Percentiles rank a stretch among this genome's conserved stretches.
Conservation (phyloP, 2,113 vertebrate species). For the Amazona guildingii region DNA sequence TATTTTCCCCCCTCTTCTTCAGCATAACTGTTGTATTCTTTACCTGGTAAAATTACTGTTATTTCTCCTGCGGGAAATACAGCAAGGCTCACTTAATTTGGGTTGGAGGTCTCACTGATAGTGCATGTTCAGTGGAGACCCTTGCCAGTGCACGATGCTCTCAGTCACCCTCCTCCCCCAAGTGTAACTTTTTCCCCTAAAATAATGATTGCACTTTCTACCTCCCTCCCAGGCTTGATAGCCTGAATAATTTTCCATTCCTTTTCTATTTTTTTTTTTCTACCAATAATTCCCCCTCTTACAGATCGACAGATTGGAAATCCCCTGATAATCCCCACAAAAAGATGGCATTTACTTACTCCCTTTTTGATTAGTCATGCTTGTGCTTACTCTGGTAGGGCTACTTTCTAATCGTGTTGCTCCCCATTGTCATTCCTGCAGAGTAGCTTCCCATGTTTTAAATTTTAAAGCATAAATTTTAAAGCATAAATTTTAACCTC, state of each 20-base stretch:
- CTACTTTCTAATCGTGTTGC: background rate
- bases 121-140: rapidly evolving
- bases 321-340: background rate
- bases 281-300: background rate
- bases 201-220: background rate
- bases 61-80: background rate
- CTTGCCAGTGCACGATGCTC: rapidly evolving
- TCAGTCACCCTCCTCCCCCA: background rate
- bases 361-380: background rate
- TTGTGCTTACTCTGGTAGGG: background rate
- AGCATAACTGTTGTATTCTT: background rate
- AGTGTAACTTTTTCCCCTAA: background rate
- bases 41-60: background rate
- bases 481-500: background rate
- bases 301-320: background rate
- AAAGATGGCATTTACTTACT: background rate
- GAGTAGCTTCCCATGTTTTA: background rate
- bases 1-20: background rate
- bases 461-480: background rate
- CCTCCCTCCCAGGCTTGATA: background rate
- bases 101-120: background rate
- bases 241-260: background rate
- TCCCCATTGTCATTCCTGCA: background rate
- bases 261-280: background rate
- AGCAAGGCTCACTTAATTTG: background rate